A percentile compares a stretch with the other conserved stretches of the same genome.
Evolutionary conservation across 2,888 invertebrate species (phyloP).

Genomic region (Eupithecia centaureata): DNA sequence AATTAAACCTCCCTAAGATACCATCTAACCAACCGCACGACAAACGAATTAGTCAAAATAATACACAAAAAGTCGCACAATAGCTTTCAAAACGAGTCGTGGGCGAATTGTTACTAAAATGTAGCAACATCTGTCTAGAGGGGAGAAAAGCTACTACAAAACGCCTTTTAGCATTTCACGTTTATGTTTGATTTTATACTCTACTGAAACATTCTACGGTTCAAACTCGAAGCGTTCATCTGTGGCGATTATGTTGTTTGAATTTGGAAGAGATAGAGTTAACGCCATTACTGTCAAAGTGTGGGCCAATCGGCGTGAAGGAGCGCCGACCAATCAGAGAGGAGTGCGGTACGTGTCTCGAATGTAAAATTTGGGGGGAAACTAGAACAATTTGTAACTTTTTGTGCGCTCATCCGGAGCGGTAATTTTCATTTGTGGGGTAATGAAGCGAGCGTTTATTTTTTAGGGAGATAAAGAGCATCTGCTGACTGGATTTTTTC

Average conservation of each 20-base stretch:
- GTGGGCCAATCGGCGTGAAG: conserved; percentile 75
- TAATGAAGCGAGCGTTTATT: conserved; percentile 46
- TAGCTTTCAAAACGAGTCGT: conserved; percentile 74
- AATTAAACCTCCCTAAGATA: conserved; percentile 73
- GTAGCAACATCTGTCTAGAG: conserved; percentile 82
- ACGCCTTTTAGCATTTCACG: conserved; percentile 17
- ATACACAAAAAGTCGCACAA: conserved; percentile 78
- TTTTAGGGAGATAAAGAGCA: conserved; percentile 38
- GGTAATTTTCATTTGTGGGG: conserved; percentile 58
- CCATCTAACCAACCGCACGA: conserved; percentile 80
- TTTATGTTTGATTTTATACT: conserved; percentile 26
- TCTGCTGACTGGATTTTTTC: conserved; percentile 36
- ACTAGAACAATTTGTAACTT: conserved; percentile 75
- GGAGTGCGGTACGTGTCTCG: conserved; percentile 66
- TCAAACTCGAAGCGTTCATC: conserved; percentile 40
- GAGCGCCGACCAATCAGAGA: conserved; percentile 70
- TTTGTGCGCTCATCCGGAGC: conserved; percentile 59
- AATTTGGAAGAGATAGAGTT: conserved; percentile 55
- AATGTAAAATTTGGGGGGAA: conserved; percentile 79
- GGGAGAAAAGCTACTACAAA: conserved; percentile 53
- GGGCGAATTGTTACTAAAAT: conserved; percentile 82
- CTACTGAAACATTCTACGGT: rapidly evolving
- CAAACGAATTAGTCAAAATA: conserved; percentile 82
- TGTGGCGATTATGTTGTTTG: conserved; percentile 39
- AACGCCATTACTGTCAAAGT: conserved; percentile 84